A percentile compares a stretch with the other conserved stretches of the same genome.
Conservation (phyloP, 2,888 invertebrate genomes). For the Vannuccia rotundouncinata region DNA sequence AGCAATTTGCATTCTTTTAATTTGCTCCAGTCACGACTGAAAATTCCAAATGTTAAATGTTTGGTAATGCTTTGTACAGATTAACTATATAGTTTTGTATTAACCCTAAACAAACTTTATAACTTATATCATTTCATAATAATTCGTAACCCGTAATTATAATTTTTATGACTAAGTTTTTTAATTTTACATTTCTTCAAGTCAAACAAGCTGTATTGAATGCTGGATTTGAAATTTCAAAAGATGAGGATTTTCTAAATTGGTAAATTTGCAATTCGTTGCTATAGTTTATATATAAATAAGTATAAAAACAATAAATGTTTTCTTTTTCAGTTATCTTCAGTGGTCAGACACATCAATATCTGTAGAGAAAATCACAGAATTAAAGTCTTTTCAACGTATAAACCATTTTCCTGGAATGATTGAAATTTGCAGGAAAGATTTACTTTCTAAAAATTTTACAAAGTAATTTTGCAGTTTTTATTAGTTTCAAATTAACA, state of each 20-base stretch:
- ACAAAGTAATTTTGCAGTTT: conserved; percentile 45
- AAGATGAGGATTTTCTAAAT: conserved; percentile 50
- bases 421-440: conserved; percentile 56
- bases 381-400: conserved; percentile 54
- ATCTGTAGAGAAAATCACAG: conserved; percentile 52
- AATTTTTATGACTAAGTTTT: too few relatives aligned
- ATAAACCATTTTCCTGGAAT: conserved; percentile 57
- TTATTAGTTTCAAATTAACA: too few relatives aligned
- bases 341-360: conserved; percentile 56
- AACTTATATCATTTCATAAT: too few relatives aligned
- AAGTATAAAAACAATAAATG: not conserved
- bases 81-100: too few relatives aligned
- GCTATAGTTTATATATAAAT: not conserved
- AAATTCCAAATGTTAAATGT: too few relatives aligned
- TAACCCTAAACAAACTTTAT: too few relatives aligned
- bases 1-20: too few relatives aligned
- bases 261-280: conserved; percentile 34
- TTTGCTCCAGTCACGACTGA: too few relatives aligned
- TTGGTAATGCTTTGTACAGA: too few relatives aligned
- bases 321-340: conserved; percentile 47
- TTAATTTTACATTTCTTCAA: too few relatives aligned
- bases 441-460: conserved; percentile 54
- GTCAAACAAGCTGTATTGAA: conserved; percentile 51
- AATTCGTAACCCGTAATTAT: too few relatives aligned
- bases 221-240: conserved; percentile 46